Evolutionary conservation across 2,888 invertebrate genomes (phyloP), one percentile per base, ranked within the genome.

Genomic region (Didymodactylos carnosus): DNA sequence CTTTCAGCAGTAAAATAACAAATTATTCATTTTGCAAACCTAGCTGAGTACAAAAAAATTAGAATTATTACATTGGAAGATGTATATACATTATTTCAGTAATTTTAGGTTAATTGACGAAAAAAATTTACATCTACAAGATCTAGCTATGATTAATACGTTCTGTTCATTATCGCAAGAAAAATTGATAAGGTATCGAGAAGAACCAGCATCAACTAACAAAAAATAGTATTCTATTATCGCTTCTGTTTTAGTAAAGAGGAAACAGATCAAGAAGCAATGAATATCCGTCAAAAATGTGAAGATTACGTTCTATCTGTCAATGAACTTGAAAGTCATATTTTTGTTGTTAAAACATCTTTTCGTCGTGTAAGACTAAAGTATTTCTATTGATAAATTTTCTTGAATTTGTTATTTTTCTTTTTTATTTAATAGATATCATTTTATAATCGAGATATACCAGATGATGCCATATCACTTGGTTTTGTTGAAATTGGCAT

Each of bases 241-340:
- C n/a, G n/a, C n/a, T n/a, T 43, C n/a, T 29, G 29, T 70, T 72
- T 25, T 27, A 74, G 74, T 10, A 74, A 74, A 72, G 62, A 71
- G n/a, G 74, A 74, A 69, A 72, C 74, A 11, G 74, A 74, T 49
- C 41, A 71, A 74, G 74, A 74, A 53, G 62, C 71, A 1, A 69
- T 74, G 35, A 62, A 51, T 16, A 74, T 74, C 11, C 39, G 35
- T 11, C 41, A 72, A 69, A 72, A 49, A 43, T 74, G 71, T 72
- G 74, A 71, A 69, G 53, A 72, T 39, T 74, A 35, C 39, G 39
- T 74, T 25, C 25, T 40, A 2, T 53, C 39, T 43, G 27, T 74
- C 27, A 39, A 46, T 46, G 62, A 71, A 43, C 39, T 74, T 23
- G 62, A 74, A 27, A 72, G 49, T 53, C 53, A 71, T 35, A 41